A percentile compares a stretch with the other conserved stretches of the same genome.
Conservation (phyloP, 1,140 invertebrate species). For the Eurosta solidaginis region DNA sequence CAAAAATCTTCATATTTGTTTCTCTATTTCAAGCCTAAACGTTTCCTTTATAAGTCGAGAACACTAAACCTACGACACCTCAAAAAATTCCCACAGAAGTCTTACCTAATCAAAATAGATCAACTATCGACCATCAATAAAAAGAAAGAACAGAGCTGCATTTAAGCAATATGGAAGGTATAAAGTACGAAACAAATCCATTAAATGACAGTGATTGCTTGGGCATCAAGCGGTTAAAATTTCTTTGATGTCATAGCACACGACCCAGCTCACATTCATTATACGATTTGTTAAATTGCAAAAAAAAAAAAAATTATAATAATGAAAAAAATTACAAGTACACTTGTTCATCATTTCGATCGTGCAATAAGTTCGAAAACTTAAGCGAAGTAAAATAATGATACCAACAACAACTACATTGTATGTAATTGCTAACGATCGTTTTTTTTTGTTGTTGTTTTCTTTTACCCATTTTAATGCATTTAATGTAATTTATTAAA, state of each 20-base stretch:
- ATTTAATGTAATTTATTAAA: constrained; percentile 39
- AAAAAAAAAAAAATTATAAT: background rate
- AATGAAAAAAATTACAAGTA: background rate
- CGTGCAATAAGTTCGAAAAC: background rate
- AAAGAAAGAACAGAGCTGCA: too few species aligned
- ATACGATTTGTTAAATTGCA: background rate
- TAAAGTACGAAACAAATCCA: background rate
- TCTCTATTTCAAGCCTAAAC: too few species aligned
- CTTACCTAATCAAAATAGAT: too few species aligned
- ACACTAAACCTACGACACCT: too few species aligned
- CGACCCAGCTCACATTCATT: background rate
- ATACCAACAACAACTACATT: background rate
- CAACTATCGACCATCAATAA: too few species aligned
- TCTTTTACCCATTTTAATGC: constrained; percentile 12
- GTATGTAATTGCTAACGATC: constrained; percentile 14
- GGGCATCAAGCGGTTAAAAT: background rate
- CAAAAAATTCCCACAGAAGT: too few species aligned
- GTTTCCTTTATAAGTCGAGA: too few species aligned
- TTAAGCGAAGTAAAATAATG: background rate
- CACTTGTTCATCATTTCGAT: constrained; percentile 19
- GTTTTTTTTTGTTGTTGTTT: too few species aligned
- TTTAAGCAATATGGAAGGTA: too few species aligned
- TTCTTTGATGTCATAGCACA: background rate
- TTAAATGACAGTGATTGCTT: background rate
- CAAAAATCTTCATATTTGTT: too few species aligned